Evolutionary conservation across 2,113 vertebrate species (phyloP).

Genomic region (Tetrax tetrax): DNA sequence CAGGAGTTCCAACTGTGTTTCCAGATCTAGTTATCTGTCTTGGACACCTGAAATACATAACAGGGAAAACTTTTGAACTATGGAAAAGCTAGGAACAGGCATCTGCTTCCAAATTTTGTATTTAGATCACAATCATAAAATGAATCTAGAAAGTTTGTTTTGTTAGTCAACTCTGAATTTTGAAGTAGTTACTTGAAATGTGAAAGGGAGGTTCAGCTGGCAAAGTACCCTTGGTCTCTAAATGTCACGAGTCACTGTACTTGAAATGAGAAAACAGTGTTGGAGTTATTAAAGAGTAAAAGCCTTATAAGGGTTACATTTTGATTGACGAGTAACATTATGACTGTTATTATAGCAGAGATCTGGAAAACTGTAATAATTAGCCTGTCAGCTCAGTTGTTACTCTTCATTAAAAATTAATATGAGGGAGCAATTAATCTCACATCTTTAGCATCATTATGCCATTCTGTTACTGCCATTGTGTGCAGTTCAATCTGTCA

Average conservation of each 20-base stretch:
- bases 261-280: background rate
- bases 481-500: conserved; percentile 11
- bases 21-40: background rate
- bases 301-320: background rate
- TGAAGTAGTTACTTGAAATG: background rate
- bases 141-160: background rate
- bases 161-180: background rate
- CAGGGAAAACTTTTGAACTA: background rate
- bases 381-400: conserved; percentile 65
- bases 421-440: conserved; percentile 65
- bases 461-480: conserved; percentile 28
- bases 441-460: conserved; percentile 49
- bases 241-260: conserved; percentile 10
- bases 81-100: background rate
- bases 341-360: conserved; percentile 53
- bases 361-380: conserved; percentile 65
- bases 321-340: conserved; percentile 66
- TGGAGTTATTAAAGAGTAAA: background rate
- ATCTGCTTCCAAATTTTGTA: background rate
- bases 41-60: background rate
- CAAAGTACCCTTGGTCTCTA: conserved; percentile 27
- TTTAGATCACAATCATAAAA: background rate
- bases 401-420: conserved; percentile 73
- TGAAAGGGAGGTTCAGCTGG: background rate
- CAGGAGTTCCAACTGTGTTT: background rate